Percentiles rank a stretch among this genome's conserved stretches.
These are phyloP conservation scores for Eolophus roseicapilla DNA, from an alignment of 2,113 vertebrate genomes.

Conservation along the genomic window DNA sequence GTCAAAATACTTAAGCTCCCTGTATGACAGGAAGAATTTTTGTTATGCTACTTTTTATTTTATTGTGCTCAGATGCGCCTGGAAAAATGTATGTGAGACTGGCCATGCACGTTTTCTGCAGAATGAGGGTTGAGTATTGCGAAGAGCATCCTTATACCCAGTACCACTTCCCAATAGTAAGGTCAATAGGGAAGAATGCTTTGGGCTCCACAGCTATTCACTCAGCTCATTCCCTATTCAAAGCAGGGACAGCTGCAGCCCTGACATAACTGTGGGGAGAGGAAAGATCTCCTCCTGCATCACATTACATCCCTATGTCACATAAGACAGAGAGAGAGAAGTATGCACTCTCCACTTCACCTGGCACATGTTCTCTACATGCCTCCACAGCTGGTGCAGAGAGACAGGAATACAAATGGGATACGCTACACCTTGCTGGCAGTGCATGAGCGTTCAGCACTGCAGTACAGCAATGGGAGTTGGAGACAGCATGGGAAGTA, in stretches of 20 bases:
- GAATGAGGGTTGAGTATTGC: neutral
- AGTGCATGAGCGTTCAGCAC: accelerated
- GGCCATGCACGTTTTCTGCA: neutral
- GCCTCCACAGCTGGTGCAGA: neutral
- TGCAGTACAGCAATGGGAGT: neutral
- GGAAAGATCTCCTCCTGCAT: neutral
- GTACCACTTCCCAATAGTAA: neutral
- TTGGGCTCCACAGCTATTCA: neutral
- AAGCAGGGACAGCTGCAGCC: neutral
- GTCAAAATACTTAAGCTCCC: neutral
- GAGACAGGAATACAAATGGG: neutral
- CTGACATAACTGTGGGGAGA: neutral
- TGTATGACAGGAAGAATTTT: neutral
- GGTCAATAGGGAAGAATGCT: neutral
- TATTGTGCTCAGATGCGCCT: neutral
- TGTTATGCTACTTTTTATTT: neutral
- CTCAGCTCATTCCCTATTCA: neutral
- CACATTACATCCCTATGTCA: neutral
- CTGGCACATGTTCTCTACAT: neutral
- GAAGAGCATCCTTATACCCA: neutral
- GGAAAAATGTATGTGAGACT: neutral
- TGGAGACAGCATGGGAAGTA: neutral
- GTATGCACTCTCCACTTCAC: neutral
- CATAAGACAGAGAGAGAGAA: neutral
- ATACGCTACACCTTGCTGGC: neutral